Evolutionary conservation across 2,888 invertebrate genomes (phyloP), one percentile per base, ranked within the genome.

Genomic region (Hoplodrina ambigua): DNA sequence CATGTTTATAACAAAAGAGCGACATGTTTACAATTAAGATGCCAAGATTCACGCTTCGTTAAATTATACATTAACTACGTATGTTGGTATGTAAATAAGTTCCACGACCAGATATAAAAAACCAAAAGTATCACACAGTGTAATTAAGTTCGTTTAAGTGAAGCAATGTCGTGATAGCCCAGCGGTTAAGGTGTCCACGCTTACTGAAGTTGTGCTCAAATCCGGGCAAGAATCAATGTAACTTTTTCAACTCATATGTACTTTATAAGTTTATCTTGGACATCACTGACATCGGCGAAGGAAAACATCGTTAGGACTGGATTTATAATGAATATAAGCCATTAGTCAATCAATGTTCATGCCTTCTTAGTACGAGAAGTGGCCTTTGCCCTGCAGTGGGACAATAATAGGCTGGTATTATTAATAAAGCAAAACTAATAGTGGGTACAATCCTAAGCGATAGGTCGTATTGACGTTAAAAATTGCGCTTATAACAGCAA

Each of bases 1-100:
- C 54, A 44, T 54, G 59, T 70, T 72, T 17, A 30, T 57, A 75
- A 79, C 66, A 75, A 66, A 71, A 69, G 69, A 72, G n/a, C 33
- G 11, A 62, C 46, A 49, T 64, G 20, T 62, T 58, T 44, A 68
- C 59, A 44, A 50, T 53, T 69, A 73, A 53, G 19, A 57, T 15
- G 54, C 20, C 25, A 67, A 64, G 33, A 68, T 79, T 55, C 20
- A 69, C 62, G 66, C 60, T 41, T 54, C 63, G 54, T 60, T 63
- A 57, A 63, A 61, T 41, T 20, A 65, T 53, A 57, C 33, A 20
- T 76, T 30, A 61, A 25, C 20, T 61, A 52, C 44, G 20, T 63
- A 53, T 33, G 20, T 50, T 64, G 8, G n/a, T 57, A 41, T 44
- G 13, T 60, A 56, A 46, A 54, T 63, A 56, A 58, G n/a, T 54